Evolutionary conservation across 2,797 vertebrate genomes (phyloP), one percentile per base, ranked within the genome.

Genomic region (Holocentrus rufus): DNA sequence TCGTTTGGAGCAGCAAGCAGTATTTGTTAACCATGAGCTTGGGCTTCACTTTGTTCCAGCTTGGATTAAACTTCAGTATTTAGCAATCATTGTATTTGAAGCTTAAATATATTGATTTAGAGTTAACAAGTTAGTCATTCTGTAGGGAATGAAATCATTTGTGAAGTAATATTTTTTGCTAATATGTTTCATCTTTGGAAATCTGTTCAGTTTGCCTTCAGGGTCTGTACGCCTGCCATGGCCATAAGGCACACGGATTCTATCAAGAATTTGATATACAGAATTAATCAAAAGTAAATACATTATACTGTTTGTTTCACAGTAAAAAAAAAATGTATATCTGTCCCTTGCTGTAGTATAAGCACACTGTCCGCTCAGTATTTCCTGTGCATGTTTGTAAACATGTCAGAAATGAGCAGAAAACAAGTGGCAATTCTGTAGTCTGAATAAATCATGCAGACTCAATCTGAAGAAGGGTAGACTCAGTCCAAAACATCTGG

Each of bases 1-100:
- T 87, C 74, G 80, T 84, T 71, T 74, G 76, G 59, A 79, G 72
- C 36, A 53, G 34, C 11, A 72, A 54, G 61, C 50, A 22, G 64
- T 47, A 62, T 76, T 76, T 5, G 2, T 22, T 53, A 49, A 69
- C 30, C 69, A 56, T 54, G 47, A 76, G 30, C 54, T 30, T 17
- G 2, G 52, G 69, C 74, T 75, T 34, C 1, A 54, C 55, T 65
- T 65, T 66, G 53, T 55, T 67, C 57, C 9, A 62, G 36, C 56
- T 54, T 34, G 71, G 44, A 67, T 62, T 61, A 44, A 54, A 56
- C 15, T 4, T 42, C 25, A 42, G 27, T 62, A 34, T 66, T 75
- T 67, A 39, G 9, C 6, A 18, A 18, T 30, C 15, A 46, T 5
- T 5, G 15, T 23, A 52, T 46, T 42, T 65, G 23, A 31, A 46